Base-by-base conservation (phyloP, 2,888 invertebrate genomes). In the Anthoptus insignis region DNA sequence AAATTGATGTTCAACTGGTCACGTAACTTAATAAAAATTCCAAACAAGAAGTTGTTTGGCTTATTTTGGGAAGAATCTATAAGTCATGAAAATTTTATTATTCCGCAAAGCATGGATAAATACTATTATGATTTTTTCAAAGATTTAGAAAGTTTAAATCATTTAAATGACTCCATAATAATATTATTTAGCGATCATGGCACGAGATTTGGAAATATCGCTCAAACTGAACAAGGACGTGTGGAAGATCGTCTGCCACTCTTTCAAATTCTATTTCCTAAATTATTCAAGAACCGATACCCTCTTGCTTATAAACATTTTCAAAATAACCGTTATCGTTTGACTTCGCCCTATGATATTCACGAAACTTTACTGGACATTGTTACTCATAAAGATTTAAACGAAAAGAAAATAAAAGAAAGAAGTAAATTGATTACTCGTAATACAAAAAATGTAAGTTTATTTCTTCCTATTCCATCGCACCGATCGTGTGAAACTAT, bases 121-220 rank as follows among this genome's bases (percentile, higher is more conserved):
- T 86, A 94, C 29, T 95, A 96, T 77, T 76, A 87, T 56, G 75
- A 90, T 1, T 91, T 96, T 72, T 83, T 98, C 42, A 79, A 83
- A 49, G 78, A 89, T 56, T 75, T 96, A 67, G 80, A 94, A 34
- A 67, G 80, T 0, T 78, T 85, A 0, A 90, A 92, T 0, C 83
- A 94, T 42, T 84, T 97, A 21, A 94, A 96, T 58, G 91, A 94
- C 16, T 96, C 97, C 0, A 93, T 95, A 11, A 66, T 96, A 19
- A 84, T 98, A 45, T 83, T 97, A 7, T 93, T 98, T 91, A 98
- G 98, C 81, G 98, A 98, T 81, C 98, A 98, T 78, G 98, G 98
- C 0, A 95, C 97, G 70, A 93, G 98, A 66, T 98, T 96, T 95
- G 98, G 98, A 0, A 90, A 92, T 1, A 97, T 97, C 71, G 94